These are phyloP conservation scores for Pseudomyrmex pallidus DNA, from an alignment of 1,140 invertebrate genomes.

Conservation along the genomic window DNA sequence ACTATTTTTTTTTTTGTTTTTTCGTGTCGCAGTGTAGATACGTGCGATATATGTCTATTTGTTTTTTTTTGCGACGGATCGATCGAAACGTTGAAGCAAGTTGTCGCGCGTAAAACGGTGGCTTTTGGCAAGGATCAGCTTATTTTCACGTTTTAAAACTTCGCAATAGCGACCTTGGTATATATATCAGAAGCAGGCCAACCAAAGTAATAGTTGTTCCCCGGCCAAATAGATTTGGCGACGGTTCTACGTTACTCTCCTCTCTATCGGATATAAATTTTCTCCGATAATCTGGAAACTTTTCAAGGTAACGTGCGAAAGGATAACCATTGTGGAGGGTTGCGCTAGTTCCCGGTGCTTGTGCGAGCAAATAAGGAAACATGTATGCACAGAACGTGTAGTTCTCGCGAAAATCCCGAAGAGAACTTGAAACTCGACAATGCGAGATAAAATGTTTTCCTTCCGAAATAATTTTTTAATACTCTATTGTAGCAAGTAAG, in stretches of 20 bases:
- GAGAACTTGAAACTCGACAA: neutral
- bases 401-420: neutral
- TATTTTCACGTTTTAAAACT: constrained; percentile 39
- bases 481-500: too few relatives aligned
- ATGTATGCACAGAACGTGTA: constrained; percentile 9
- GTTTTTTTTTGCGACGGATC: neutral
- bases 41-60: constrained; percentile 1
- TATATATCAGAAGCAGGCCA: neutral
- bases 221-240: constrained; percentile 72
- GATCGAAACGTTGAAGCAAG: neutral
- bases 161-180: constrained; percentile 63
- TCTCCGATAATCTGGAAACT: constrained; percentile 68
- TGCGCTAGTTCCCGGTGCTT: constrained; percentile 43
- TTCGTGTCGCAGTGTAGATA: too few relatives aligned
- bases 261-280: constrained; percentile 62
- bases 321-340: constrained; percentile 49
- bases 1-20: too few relatives aligned
- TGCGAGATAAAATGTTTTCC: neutral
- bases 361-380: constrained; percentile 56
- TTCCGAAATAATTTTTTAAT: too few relatives aligned
- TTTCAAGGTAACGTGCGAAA: constrained; percentile 59
- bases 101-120: neutral
- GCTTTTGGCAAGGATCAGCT: neutral
- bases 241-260: constrained; percentile 37
- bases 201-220: constrained; percentile 60